These are phyloP conservation scores for Sapajus apella DNA, from an alignment of 2,113 vertebrate genomes.

Conservation along the genomic window DNA sequence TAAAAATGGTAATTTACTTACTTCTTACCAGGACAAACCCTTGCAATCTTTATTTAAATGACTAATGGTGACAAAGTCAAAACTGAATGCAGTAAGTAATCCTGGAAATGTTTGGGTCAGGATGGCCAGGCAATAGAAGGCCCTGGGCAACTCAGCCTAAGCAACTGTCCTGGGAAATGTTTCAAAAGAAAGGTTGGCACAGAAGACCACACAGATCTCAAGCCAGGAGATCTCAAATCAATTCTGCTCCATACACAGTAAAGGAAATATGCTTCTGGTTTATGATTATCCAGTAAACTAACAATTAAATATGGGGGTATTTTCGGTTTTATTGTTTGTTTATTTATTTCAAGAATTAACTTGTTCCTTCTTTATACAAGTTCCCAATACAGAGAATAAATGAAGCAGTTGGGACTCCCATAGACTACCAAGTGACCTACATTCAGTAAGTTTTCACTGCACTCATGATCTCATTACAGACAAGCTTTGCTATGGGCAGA, in stretches of 20 bases:
- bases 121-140: background rate
- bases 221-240: background rate
- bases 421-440: background rate
- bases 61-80: constrained; percentile 12
- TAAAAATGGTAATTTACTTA: background rate
- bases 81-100: background rate
- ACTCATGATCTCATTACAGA: background rate
- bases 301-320: background rate
- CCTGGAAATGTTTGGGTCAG: background rate
- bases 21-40: background rate
- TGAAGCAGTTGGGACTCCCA: background rate
- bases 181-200: background rate
- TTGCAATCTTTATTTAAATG: constrained; percentile 42
- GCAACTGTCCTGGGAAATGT: background rate
- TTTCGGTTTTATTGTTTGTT: background rate
- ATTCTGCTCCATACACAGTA: background rate
- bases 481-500: background rate
- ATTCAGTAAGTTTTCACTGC: background rate
- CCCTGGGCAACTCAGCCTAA: background rate
- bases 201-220: background rate
- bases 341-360: background rate
- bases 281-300: background rate
- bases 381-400: background rate
- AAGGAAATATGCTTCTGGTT: background rate
- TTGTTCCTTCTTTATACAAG: background rate